Evolutionary conservation across 2,113 vertebrate genomes (phyloP).

Genomic region (Cyanoliseus patagonus): DNA sequence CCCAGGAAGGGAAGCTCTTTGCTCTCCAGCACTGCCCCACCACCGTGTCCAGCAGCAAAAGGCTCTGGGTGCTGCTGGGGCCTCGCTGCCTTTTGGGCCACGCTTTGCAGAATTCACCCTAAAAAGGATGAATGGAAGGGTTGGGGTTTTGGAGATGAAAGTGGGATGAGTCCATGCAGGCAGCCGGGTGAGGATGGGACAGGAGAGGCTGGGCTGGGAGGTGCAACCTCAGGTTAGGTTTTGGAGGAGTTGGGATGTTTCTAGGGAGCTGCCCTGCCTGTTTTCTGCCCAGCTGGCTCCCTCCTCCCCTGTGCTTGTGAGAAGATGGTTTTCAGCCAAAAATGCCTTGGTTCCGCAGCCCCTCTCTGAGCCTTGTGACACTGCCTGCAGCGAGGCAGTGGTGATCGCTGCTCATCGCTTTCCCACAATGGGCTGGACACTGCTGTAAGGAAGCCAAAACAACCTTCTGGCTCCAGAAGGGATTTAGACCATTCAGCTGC

Average conservation of each 20-base stretch:
- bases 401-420: neutral
- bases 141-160: neutral
- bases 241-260: neutral
- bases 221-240: neutral
- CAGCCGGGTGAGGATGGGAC: rapidly evolving
- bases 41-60: neutral
- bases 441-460: neutral
- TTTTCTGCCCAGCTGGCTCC: slow-evolving; percentile 27
- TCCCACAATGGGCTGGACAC: slow-evolving; percentile 19
- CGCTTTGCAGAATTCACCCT: neutral
- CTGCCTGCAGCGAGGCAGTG: neutral
- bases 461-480: neutral
- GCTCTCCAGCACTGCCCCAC: neutral
- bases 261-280: slow-evolving; percentile 30
- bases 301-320: slow-evolving; percentile 1
- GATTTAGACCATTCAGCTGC: slow-evolving; percentile 23
- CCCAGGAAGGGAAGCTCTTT: slow-evolving; percentile 1
- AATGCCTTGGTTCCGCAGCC: neutral
- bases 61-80: neutral
- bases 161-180: neutral
- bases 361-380: slow-evolving; percentile 9
- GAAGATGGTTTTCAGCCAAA: slow-evolving; percentile 17
- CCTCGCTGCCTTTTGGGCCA: neutral
- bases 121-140: neutral
- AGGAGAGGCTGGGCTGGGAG: neutral